Conservation (phyloP, 2,113 vertebrate genomes). For the Tor tambroides region DNA sequence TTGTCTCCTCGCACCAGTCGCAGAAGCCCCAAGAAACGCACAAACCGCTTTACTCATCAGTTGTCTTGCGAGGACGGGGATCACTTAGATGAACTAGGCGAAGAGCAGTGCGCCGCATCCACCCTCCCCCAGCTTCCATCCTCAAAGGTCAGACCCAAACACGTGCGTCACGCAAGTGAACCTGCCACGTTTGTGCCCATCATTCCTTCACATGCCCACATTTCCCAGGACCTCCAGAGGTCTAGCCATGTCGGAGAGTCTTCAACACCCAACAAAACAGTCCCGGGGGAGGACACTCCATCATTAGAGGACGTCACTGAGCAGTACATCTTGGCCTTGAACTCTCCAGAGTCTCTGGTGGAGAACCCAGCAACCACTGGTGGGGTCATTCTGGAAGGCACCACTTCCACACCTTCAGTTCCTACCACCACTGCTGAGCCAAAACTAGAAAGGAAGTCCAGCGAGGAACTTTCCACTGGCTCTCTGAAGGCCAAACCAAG, state of each 20-base stretch:
- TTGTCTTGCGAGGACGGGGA: slow-evolving; percentile 67
- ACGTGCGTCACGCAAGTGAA: slow-evolving; percentile 89
- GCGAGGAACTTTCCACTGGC: slow-evolving; percentile 73
- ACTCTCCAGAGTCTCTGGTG: slow-evolving; percentile 68
- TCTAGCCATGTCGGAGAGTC: slow-evolving; percentile 62
- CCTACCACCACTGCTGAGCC: slow-evolving; percentile 70
- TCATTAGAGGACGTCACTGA: slow-evolving; percentile 89
- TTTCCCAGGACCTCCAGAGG: slow-evolving; percentile 64
- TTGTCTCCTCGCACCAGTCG: slow-evolving; percentile 81
- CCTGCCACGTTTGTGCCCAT: slow-evolving; percentile 86
- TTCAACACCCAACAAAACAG: slow-evolving; percentile 62
- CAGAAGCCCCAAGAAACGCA: slow-evolving; percentile 86
- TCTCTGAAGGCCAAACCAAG: slow-evolving; percentile 85
- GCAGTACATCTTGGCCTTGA: slow-evolving; percentile 83
- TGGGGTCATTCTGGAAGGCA: slow-evolving; percentile 67
- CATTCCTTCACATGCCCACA: slow-evolving; percentile 73
- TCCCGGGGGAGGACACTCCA: slow-evolving; percentile 72
- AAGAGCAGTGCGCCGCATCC: slow-evolving; percentile 55
- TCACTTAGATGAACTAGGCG: slow-evolving; percentile 41
- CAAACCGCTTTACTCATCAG: slow-evolving; percentile 78
- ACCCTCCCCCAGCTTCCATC: slow-evolving; percentile 56
- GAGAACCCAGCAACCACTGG: slow-evolving; percentile 58
- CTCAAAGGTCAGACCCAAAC: slow-evolving; percentile 77
- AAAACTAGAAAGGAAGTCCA: slow-evolving; percentile 70
- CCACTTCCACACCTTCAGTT: slow-evolving; percentile 68